Base-by-base conservation (phyloP, 2,113 vertebrate species). In the Dolichallabes microphthalmus region DNA sequence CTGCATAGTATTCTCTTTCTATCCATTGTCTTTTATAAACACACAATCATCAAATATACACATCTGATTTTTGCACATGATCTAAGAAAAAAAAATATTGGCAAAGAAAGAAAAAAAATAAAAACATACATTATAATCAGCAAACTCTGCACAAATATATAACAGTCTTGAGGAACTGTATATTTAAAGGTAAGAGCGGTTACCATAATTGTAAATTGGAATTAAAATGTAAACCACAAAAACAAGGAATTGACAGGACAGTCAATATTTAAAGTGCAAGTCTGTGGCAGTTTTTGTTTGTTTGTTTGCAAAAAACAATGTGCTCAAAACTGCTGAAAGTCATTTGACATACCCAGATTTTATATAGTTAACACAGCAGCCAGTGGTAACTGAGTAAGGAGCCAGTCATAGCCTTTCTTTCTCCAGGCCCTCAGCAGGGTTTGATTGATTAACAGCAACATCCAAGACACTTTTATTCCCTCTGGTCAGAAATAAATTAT, bases 141-240 rank as follows among this genome's bases (percentile, higher is more conserved):
- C 92, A 92, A 93, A 88, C 84, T 82, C 91, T 94, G 92, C 93
- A 94, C 92, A 93, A 91, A 91, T 91, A 91, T 91, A 90, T 94
- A 95, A 95, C 95, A 95, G 95, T 95, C 95, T 94, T 89, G 90
- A 94, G 93, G 93, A 94, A 92, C 89, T 93, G 89, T 90, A 90
- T 95, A 93, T 92, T 94, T 94, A 95, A 95, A 95, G 95, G 95
- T 95, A 94, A 94, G 94, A 92, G 94, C 93, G 93, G 93, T 95
- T 93, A 93, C 93, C 92, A 89, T 94, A 92, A 93, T 81, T 90
- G 89, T 93, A 90, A 92, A 92, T 90, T 90, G 92, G 92, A 92
- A 88, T 91, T 92, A 88, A 94, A 93, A 94, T 94, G 94, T 95
- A 94, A 95, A 95, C 94, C 93, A 91, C 85, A 91, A 90, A 92